phyloP scores from a whole-genome alignment of 2,797 vertebrate genomes.

The Malurus leucopterus region DNA sequence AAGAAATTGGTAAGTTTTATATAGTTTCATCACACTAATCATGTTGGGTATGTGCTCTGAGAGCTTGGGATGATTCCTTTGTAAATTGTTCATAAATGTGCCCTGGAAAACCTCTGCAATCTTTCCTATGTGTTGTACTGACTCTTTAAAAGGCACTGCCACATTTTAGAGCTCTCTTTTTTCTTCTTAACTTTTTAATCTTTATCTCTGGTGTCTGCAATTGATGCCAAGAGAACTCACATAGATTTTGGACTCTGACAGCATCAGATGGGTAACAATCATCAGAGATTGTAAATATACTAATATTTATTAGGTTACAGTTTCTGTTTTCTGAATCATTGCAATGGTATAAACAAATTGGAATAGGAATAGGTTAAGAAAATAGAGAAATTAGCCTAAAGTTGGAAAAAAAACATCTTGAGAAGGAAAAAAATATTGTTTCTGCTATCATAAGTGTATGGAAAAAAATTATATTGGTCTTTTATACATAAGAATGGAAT shows the following conservation, averaged over 20 bases:
- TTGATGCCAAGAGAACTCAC: not conserved
- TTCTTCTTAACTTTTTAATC: not conserved
- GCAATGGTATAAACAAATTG: not conserved
- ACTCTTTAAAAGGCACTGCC: not conserved
- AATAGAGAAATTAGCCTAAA: not conserved
- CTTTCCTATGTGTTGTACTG: not conserved
- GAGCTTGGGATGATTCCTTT: not conserved
- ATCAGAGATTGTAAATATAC: not conserved
- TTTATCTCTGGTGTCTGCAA: not conserved
- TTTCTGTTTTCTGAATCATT: not conserved
- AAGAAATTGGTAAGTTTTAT: not conserved
- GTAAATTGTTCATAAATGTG: not conserved
- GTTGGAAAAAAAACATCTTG: not conserved
- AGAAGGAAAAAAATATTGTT: not conserved
- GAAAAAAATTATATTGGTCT: not conserved
- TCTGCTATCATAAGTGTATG: not conserved
- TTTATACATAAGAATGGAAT: not conserved
- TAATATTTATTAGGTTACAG: not conserved
- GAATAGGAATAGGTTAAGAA: not conserved
- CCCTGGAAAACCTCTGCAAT: not conserved
- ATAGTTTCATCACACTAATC: not conserved
- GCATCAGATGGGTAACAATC: accelerated
- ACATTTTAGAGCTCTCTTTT: not conserved
- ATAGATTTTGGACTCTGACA: not conserved
- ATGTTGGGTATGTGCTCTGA: not conserved